Base-by-base conservation (phyloP, 2,888 invertebrate genomes). In the Leucoma salicis region DNA sequence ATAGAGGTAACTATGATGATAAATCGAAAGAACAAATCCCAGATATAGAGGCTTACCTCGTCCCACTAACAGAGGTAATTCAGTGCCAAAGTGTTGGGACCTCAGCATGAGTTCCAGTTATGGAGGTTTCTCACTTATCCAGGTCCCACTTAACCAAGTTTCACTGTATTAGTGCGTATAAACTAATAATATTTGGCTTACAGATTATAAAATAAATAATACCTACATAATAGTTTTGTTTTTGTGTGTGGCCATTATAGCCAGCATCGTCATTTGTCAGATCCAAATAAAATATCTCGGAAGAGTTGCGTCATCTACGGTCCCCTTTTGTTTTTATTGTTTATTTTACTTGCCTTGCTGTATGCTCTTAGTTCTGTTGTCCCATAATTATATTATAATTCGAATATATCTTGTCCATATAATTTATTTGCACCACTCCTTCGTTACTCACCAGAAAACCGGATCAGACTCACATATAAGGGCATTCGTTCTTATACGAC, bases 271-370 rank as follows among this genome's bases (percentile, higher is more conserved):
- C 58, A 67, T 70, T 70, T 69, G 57, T 69, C 58, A 63, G 43
- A 40, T 32, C 35, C 35, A 52, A 49, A 70, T 63, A 61, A 69
- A 69, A 61, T 66, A 61, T 51, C 51, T 50, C 15, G 74, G 59
- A 49, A 70, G 74, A 75, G 76, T 63, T 62, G 63, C 63, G 67
- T 61, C 64, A 63, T 62, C 60, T 53, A 57, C 44, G 35, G 53
- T 41, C 44, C 41, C 39, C 51, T 68, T 57, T 67, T 73, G 60
- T 67, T 72, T 71, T 68, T 55, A 53, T 56, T 63, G 56, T 53
- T 63, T 50, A 56, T 61, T 66, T 69, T 66, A 59, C 63, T 57
- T 60, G 53, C 49, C 51, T 44, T 49, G 52, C 63, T 56, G 60
- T 60, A 51, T 52, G 54, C 49, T 49, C 46, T 50, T 48, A 46